Base-by-base conservation (phyloP, 1,140 invertebrate genomes). In the Drosophila orosa region DNA sequence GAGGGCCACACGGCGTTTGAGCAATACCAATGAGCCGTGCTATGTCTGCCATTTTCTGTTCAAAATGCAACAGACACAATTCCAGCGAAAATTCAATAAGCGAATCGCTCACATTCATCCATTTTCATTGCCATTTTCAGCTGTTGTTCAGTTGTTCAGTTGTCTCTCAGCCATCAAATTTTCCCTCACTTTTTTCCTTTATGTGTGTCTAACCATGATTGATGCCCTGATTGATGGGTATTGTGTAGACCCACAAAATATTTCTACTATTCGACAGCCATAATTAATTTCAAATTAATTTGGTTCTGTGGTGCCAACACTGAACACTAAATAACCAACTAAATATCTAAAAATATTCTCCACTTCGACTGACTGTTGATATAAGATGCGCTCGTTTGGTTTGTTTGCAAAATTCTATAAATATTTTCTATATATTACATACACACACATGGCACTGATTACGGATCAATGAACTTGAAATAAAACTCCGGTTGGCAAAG, bases 81-180 rank as follows among this genome's bases (percentile, higher is more conserved):
- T 71, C 42, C 45, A 37, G 17, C 35, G 59, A 50, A 63, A 72
- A 72, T 52, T 65, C 66, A 71, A 78, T 66, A 75, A 75, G 0
- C 37, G 52, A 74, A 75, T 74, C 72, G 67, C 61, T 74, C 48
- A 24, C 61, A 74, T 67, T 74, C 65, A 65, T 74, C 44, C 69
- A 48, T 63, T 62, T 73, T 45, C 58, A 73, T 17, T 73, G 33
- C 39, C n/a, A 42, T 24, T 55, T 33, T 39, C 50, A 55, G 39
- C 29, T 47, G 44, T 48, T 42, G 31, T 54, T 35, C 50, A 48
- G 35, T 27, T 47, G 47, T 50, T 31, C 27, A 19, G 47, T 40
- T 47, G 42, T 55, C 47, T 44, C 55, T 37, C 50, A 44, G 31
- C 27, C 45, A 58, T 59, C 69, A 35, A 60, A 60, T 54, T 55